A percentile compares a stretch with the other conserved stretches of the same genome.
These are phyloP conservation scores for Pristis pectinata DNA, from an alignment of 2,797 vertebrate genomes.

Conservation along the genomic window DNA sequence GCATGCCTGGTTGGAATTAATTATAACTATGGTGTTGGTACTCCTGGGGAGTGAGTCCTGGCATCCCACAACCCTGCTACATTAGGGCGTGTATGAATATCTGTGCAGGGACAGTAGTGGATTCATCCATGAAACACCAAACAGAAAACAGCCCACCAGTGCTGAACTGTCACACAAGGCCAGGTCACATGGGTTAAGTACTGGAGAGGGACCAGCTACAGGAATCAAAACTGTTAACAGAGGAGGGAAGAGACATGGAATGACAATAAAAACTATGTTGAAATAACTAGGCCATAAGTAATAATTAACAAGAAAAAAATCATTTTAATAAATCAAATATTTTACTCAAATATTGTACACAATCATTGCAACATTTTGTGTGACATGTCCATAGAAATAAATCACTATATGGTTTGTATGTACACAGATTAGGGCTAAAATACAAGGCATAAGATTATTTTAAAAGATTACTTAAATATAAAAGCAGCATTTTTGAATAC, in stretches of 20 bases:
- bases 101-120: neutral
- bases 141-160: neutral
- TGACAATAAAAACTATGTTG: neutral
- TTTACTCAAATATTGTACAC: neutral
- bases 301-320: neutral
- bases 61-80: neutral
- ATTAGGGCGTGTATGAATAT: neutral
- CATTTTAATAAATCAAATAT: conserved; percentile 1
- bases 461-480: neutral
- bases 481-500: neutral
- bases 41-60: neutral
- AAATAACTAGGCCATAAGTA: neutral
- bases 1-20: neutral
- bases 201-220: neutral
- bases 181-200: neutral
- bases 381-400: neutral
- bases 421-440: neutral
- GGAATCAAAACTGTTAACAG: neutral
- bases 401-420: neutral
- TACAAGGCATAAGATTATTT: conserved; percentile 13
- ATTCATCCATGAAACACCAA: neutral
- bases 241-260: neutral
- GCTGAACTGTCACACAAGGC: neutral
- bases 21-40: neutral
- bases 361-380: neutral